Conservation (phyloP, 2,797 vertebrate species). For the Oreochromis mossambicus region DNA sequence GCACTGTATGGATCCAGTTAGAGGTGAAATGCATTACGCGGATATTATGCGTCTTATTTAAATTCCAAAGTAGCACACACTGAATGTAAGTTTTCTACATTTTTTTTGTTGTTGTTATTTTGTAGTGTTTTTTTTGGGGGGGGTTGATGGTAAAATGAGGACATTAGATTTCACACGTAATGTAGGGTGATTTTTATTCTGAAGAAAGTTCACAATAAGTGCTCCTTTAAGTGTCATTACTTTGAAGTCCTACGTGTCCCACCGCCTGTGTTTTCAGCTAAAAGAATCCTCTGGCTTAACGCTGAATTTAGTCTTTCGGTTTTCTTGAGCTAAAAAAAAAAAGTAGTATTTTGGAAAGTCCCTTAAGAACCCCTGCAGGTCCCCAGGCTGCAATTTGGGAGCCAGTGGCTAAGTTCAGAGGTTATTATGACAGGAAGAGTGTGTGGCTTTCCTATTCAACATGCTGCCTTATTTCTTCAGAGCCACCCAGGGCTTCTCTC, state of each 20-base stretch:
- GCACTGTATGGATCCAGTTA: neutral
- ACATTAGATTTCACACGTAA: neutral
- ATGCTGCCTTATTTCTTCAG: constrained; percentile 5
- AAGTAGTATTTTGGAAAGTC: neutral
- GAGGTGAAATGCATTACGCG: neutral
- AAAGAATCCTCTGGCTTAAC: neutral
- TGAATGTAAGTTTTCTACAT: neutral
- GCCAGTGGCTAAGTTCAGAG: neutral
- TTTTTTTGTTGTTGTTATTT: neutral
- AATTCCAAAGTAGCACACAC: neutral
- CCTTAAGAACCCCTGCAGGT: neutral
- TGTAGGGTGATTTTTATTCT: neutral
- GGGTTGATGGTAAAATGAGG: neutral
- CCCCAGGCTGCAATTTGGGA: neutral
- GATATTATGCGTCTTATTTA: neutral
- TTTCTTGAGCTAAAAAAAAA: neutral
- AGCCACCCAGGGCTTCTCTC: constrained; percentile 49
- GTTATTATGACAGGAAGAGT: constrained; percentile 22
- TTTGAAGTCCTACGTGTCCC: neutral
- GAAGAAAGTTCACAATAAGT: neutral
- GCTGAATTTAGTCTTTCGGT: neutral
- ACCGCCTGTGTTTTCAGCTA: neutral
- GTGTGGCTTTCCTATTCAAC: constrained; percentile 30
- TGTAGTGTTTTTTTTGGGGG: neutral
- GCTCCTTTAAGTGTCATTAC: neutral